Percentiles rank a stretch among this genome's conserved stretches.
Evolutionary conservation across 2,113 vertebrate species (phyloP).

Genomic region (Chamaetylas fuelleborni): DNA sequence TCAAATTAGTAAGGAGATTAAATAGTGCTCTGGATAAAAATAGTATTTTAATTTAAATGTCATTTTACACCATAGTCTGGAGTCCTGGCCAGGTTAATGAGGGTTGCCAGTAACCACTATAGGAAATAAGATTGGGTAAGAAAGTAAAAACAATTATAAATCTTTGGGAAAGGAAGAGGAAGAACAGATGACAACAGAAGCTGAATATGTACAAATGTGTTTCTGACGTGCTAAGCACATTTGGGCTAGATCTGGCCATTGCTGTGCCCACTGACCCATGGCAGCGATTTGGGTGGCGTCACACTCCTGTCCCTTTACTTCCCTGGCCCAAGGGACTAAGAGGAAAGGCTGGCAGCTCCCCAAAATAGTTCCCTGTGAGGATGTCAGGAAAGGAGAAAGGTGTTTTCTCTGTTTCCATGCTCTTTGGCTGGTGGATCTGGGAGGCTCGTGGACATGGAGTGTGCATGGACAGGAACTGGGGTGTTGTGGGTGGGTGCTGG

Average conservation of each 20-base stretch:
- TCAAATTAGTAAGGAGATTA: background rate
- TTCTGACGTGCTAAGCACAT: background rate
- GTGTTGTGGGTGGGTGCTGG: background rate
- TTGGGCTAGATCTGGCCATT: background rate
- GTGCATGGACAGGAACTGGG: background rate
- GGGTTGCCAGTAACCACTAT: background rate
- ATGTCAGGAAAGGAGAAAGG: background rate
- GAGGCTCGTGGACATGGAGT: background rate
- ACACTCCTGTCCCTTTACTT: background rate
- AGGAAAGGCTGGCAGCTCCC: background rate
- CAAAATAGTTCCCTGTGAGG: background rate
- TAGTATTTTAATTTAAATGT: background rate
- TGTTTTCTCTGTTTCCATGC: background rate
- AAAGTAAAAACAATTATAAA: background rate
- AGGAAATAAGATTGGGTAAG: background rate
- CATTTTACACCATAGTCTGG: background rate
- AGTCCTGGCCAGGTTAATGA: background rate
- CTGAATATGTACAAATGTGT: background rate
- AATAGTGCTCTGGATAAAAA: background rate
- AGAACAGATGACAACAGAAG: background rate
- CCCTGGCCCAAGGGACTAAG: background rate
- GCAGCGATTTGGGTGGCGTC: background rate
- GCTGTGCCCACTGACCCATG: background rate
- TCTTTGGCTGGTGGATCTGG: background rate
- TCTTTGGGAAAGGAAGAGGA: constrained; percentile 33